Percentiles rank a stretch among this genome's conserved stretches.
Evolutionary conservation across 2,113 vertebrate genomes (phyloP).

Genomic region (Sporophila hypoxantha): DNA sequence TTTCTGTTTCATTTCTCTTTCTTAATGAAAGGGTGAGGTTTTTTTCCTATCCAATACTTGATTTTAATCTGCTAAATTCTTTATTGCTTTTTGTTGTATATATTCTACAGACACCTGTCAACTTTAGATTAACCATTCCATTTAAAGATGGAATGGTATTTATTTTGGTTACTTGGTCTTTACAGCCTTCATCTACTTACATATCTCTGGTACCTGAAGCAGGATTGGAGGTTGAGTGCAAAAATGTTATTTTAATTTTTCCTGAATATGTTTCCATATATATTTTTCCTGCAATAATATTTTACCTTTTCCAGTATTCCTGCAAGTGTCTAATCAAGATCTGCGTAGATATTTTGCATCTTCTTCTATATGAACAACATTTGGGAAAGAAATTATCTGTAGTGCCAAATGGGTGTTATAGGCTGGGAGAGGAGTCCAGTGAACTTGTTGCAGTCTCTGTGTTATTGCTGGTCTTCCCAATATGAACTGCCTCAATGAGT

Average conservation of each 20-base stretch:
- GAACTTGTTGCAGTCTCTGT: not conserved
- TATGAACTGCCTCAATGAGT: not conserved
- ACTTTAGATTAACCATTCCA: not conserved
- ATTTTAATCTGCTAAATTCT: constrained; percentile 10
- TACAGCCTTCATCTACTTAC: not conserved
- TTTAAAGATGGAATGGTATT: not conserved
- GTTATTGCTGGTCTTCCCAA: not conserved
- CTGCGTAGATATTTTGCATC: not conserved
- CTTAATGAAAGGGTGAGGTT: not conserved
- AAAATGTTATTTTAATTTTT: not conserved
- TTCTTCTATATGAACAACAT: not conserved
- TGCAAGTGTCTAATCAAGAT: not conserved
- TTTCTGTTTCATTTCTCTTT: constrained; percentile 10
- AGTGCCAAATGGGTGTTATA: not conserved
- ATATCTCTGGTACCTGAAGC: not conserved
- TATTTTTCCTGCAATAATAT: not conserved
- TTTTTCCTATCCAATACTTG: not conserved
- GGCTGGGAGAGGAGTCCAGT: not conserved
- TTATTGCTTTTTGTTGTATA: not conserved
- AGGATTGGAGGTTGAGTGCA: not conserved
- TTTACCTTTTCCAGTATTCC: not conserved
- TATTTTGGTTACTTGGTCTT: not conserved
- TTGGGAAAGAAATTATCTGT: not conserved
- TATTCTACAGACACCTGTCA: not conserved
- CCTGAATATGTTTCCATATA: not conserved